phyloP scores from a whole-genome alignment of 1,140 invertebrate species.

The Macrosteles quadrilineatus region DNA sequence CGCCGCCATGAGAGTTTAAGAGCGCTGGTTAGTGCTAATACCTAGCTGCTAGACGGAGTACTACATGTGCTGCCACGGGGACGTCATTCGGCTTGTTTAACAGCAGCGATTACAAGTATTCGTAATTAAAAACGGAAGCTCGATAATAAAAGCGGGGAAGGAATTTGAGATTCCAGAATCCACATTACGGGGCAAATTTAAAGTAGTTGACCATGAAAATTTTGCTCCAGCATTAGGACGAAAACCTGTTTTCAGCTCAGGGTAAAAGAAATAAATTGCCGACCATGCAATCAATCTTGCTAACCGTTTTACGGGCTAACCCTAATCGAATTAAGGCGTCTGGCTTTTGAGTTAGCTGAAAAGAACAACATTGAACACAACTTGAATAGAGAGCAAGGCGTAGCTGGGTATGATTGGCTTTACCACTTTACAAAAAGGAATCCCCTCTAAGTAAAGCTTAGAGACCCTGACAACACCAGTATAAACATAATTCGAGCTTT shows the following conservation, averaged over 20 bases:
- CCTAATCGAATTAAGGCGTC: constrained; percentile 6
- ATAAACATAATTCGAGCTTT: constrained; percentile 40
- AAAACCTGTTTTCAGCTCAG: neutral
- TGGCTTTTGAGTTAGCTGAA: constrained; percentile 11
- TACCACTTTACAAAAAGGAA: constrained; percentile 21
- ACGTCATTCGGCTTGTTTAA: neutral
- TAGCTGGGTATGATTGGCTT: constrained; percentile 32
- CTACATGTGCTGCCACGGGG: neutral
- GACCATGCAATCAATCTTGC: neutral
- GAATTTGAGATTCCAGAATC: neutral
- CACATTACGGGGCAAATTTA: no score
- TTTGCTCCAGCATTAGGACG: neutral
- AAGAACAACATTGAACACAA: constrained; percentile 22
- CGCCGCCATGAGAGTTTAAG: neutral
- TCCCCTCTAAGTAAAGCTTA: constrained; percentile 23
- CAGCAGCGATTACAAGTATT: neutral
- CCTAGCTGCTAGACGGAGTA: neutral
- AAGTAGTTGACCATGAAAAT: neutral
- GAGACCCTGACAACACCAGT: constrained; percentile 32
- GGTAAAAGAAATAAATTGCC: neutral
- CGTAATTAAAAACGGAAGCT: neutral
- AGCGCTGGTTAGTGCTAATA: neutral
- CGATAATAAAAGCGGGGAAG: neutral
- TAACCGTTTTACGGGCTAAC: constrained; percentile 18
- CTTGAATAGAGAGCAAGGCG: constrained; percentile 14